Evolutionary conservation across 2,888 invertebrate genomes (phyloP).

Genomic region (Epirrita christyi): DNA sequence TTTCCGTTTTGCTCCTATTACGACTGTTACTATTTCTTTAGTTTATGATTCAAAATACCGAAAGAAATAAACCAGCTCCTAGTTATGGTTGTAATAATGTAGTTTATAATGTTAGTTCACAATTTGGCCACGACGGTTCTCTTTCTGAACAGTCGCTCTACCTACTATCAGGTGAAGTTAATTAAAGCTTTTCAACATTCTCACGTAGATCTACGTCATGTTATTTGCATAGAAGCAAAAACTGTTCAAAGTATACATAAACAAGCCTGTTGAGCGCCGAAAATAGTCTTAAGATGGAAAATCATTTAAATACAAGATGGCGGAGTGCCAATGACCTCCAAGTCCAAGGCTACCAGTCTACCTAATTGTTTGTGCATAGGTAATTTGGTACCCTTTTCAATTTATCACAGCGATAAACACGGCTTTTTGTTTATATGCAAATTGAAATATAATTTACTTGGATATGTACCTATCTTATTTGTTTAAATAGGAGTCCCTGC

Average conservation of each 20-base stretch:
- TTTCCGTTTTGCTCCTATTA: too few species aligned
- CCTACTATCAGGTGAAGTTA: too few species aligned
- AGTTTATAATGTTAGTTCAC: too few species aligned
- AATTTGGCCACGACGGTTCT: too few species aligned
- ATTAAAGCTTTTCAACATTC: too few species aligned
- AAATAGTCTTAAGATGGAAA: slow-evolving; percentile 31
- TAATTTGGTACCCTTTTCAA: slow-evolving; percentile 30
- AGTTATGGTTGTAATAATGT: too few species aligned
- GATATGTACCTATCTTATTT: background rate
- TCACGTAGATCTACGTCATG: slow-evolving; percentile 6
- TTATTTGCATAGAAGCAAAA: slow-evolving; percentile 20
- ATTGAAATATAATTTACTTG: slow-evolving; percentile 7
- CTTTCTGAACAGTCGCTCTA: too few species aligned
- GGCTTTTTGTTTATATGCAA: background rate
- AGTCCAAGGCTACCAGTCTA: slow-evolving; percentile 33
- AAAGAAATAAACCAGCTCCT: too few species aligned
- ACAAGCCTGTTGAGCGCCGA: slow-evolving; percentile 17
- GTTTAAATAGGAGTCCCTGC: background rate
- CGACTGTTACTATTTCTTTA: too few species aligned
- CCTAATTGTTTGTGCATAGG: slow-evolving; percentile 42
- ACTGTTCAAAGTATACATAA: slow-evolving; percentile 16
- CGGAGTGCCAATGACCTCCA: slow-evolving; percentile 30
- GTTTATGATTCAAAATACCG: too few species aligned
- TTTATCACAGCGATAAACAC: slow-evolving; percentile 25
- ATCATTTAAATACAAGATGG: slow-evolving; percentile 36